These are phyloP conservation scores for Australoheros facetus DNA, from an alignment of 2,797 vertebrate species.

Conservation along the genomic window DNA sequence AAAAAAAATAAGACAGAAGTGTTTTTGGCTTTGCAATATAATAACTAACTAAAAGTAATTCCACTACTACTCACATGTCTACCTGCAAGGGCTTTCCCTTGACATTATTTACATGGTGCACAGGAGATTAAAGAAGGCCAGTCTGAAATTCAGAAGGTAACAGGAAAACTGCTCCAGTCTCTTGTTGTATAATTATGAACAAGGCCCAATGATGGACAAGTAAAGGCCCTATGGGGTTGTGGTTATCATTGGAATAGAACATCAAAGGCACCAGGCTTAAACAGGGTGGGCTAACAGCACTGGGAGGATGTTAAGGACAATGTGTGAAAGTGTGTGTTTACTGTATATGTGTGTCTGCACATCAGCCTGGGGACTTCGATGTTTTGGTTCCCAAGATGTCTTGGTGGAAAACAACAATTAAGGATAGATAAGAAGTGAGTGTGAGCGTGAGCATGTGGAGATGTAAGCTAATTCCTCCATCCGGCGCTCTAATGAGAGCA, in stretches of 20 bases:
- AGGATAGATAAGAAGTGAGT: slow-evolving; percentile 49
- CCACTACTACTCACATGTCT: not conserved
- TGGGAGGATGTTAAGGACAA: slow-evolving; percentile 57
- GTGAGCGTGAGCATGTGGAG: slow-evolving; percentile 30
- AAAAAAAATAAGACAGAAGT: slow-evolving; percentile 12
- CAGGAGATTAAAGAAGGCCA: slow-evolving; percentile 26
- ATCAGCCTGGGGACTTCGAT: slow-evolving; percentile 50
- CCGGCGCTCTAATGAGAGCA: slow-evolving; percentile 37
- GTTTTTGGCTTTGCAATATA: slow-evolving; percentile 11
- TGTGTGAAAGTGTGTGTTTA: slow-evolving; percentile 43
- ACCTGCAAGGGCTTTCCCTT: slow-evolving; percentile 23
- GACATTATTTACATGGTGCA: slow-evolving; percentile 32
- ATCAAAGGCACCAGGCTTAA: slow-evolving; percentile 59
- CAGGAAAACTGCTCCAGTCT: slow-evolving; percentile 34
- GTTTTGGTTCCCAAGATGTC: slow-evolving; percentile 64
- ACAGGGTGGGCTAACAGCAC: slow-evolving; percentile 52
- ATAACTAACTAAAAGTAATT: slow-evolving; percentile 21
- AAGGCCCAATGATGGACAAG: slow-evolving; percentile 45
- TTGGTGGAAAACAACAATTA: slow-evolving; percentile 72
- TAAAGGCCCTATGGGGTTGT: slow-evolving; percentile 54
- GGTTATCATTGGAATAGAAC: slow-evolving; percentile 58
- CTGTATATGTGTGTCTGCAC: slow-evolving; percentile 23
- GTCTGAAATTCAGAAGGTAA: slow-evolving; percentile 43
- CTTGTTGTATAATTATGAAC: slow-evolving; percentile 62
- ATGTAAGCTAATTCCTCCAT: slow-evolving; percentile 52